Conservation (phyloP, 2,797 vertebrate genomes). For the Sebastes alutus region DNA sequence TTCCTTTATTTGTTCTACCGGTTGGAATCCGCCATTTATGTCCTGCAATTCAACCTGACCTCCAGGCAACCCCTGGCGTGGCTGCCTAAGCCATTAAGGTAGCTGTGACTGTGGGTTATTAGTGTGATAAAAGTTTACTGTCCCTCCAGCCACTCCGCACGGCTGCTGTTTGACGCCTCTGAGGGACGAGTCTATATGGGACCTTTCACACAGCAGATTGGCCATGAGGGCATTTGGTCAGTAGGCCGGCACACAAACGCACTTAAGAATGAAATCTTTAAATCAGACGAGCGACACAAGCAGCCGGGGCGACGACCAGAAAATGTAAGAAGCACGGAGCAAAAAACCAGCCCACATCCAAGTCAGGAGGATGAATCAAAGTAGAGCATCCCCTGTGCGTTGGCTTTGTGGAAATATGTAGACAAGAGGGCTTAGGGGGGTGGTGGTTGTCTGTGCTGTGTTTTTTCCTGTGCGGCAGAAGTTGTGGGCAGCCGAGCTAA, state of each 20-base stretch:
- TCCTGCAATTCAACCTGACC: slow-evolving; percentile 86
- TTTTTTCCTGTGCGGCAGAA: slow-evolving; percentile 80
- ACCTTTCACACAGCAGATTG: slow-evolving; percentile 67
- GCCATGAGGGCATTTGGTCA: slow-evolving; percentile 66
- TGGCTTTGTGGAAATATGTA: slow-evolving; percentile 71
- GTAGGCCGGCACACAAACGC: slow-evolving; percentile 41
- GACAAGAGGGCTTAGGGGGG: slow-evolving; percentile 68
- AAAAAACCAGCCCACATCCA: slow-evolving; percentile 23
- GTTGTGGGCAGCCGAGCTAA: slow-evolving; percentile 80
- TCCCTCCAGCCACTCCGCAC: slow-evolving; percentile 69
- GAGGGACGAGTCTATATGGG: slow-evolving; percentile 55
- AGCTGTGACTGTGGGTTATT: slow-evolving; percentile 79
- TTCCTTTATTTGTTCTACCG: slow-evolving; percentile 75
- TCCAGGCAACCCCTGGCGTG: slow-evolving; percentile 75
- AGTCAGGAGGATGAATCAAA: slow-evolving; percentile 67
- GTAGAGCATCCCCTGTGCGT: slow-evolving; percentile 55
- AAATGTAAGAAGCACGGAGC: slow-evolving; percentile 6
- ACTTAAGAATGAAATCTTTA: slow-evolving; percentile 25
- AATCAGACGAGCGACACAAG: slow-evolving; percentile 19
- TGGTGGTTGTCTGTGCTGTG: slow-evolving; percentile 71
- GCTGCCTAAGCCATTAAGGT: slow-evolving; percentile 80
- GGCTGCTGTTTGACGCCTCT: slow-evolving; percentile 75
- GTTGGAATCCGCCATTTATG: slow-evolving; percentile 76
- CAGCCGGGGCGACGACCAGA: background rate
- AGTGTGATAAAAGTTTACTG: slow-evolving; percentile 83